Base-by-base conservation (phyloP, 1,140 invertebrate genomes). In the Charaxes varanes region DNA sequence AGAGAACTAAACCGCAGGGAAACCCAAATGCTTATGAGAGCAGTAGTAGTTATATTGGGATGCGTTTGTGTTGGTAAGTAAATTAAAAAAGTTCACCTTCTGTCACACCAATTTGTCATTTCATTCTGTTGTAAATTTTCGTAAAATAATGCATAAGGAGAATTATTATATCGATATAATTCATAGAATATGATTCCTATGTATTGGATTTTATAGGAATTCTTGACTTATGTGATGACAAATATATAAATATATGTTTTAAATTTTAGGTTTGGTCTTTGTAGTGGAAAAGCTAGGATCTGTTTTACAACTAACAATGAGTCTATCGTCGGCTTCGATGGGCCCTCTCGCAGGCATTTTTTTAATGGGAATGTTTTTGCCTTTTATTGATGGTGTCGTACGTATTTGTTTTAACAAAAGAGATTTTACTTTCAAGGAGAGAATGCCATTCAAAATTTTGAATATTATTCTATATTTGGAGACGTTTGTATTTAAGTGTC, bases 301-400 rank as follows among this genome's bases (percentile, higher is more conserved):
- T 3, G 69, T 86, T 5, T 67, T 86, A 37, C 66, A 91, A 80
- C 62, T 90, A 18, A 85, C 89, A 0, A 91, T 90, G 66, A 92
- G 87, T 32, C 61, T 93, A 7, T 86, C 86, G 0, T 87, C 91
- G 0, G 90, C 92, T 12, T 88, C 89, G 3, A 90, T 87, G 67
- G 94, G 93, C 24, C 92, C 93, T 1, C 85, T 93, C 0, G 65
- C 94, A 14, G 93, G 91, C 14, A 87, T 95, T 31, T 96, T 95
- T 68, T 89, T 88, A 0, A 90, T 94, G 70, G 94, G 94, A 12
- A 86, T 95, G 41, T 86, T 95, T 53, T 77, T 94, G 53, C 94
- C 93, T 0, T 93, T 92, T 87, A 88, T 94, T 4, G 92, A 92
- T 74, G 85, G 87, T 6, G 89, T 85, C 46, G 92, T 91, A 80